These are phyloP conservation scores for Thamnophis sirtalis DNA, from an alignment of 2,113 vertebrate species.

Conservation along the genomic window DNA sequence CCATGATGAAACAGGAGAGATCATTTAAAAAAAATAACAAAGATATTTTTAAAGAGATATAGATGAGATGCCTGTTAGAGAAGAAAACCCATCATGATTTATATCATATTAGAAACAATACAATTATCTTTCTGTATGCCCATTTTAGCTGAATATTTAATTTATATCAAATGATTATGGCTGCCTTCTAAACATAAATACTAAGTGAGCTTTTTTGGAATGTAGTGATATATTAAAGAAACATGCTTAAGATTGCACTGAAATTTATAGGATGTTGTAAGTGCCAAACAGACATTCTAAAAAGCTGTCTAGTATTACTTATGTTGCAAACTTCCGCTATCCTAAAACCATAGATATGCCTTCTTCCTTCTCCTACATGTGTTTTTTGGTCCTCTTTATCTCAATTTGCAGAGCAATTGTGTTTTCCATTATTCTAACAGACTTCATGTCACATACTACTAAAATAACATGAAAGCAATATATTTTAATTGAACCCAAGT, in stretches of 20 bases:
- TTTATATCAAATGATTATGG: neutral
- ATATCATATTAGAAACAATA: neutral
- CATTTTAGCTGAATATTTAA: neutral
- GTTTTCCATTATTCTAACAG: neutral
- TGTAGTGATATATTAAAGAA: neutral
- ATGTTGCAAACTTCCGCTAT: neutral
- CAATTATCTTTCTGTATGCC: neutral
- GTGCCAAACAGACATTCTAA: neutral
- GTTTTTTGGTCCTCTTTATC: neutral
- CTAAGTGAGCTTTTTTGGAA: neutral
- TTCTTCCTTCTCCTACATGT: neutral
- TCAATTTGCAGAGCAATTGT: neutral
- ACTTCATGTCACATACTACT: neutral
- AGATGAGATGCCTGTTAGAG: neutral
- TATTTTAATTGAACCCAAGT: neutral
- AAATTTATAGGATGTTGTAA: neutral
- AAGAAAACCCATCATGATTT: neutral
- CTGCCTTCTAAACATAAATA: neutral
- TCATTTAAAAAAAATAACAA: neutral
- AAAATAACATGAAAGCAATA: neutral
- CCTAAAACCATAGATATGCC: neutral
- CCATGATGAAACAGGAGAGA: neutral
- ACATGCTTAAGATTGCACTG: neutral
- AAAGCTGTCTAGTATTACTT: neutral
- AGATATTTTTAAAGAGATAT: neutral